Conservation (phyloP, 2,797 vertebrate genomes). For the Darevskia nairensis region DNA sequence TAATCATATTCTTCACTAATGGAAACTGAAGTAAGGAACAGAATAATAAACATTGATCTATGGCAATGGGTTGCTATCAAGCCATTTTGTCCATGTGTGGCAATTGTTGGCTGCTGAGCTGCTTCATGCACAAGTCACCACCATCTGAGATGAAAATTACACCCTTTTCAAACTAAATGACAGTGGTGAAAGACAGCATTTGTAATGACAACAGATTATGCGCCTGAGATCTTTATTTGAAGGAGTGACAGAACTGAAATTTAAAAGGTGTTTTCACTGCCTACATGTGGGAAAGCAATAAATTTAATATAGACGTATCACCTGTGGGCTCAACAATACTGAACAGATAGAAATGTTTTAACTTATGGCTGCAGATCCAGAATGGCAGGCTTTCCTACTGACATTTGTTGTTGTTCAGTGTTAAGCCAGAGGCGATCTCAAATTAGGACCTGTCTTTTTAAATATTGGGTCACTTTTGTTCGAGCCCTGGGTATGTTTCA, state of each 20-base stretch:
- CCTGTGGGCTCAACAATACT: background rate
- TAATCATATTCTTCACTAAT: background rate
- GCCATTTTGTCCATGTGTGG: background rate
- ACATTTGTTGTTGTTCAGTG: background rate
- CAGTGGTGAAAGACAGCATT: background rate
- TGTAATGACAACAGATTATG: background rate
- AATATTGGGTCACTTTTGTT: background rate
- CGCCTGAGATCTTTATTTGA: conserved; percentile 35
- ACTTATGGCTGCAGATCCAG: background rate
- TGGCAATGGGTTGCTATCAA: background rate
- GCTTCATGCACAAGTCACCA: background rate
- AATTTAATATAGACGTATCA: conserved; percentile 27
- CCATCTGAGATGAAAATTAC: background rate
- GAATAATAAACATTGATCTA: too few species aligned
- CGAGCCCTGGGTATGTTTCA: background rate
- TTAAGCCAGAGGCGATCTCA: background rate
- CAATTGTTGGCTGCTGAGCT: background rate
- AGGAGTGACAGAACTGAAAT: background rate
- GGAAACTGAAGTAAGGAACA: background rate
- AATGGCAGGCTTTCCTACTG: background rate
- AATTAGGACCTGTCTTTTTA: background rate
- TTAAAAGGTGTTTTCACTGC: conserved; percentile 32
- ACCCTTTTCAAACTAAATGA: conserved; percentile 14
- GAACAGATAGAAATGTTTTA: conserved; percentile 43
- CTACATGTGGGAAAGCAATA: conserved; percentile 29